Percentiles rank a stretch among this genome's conserved stretches.
These are phyloP conservation scores for Xestia xanthographa DNA, from an alignment of 2,888 invertebrate genomes.

Conservation along the genomic window DNA sequence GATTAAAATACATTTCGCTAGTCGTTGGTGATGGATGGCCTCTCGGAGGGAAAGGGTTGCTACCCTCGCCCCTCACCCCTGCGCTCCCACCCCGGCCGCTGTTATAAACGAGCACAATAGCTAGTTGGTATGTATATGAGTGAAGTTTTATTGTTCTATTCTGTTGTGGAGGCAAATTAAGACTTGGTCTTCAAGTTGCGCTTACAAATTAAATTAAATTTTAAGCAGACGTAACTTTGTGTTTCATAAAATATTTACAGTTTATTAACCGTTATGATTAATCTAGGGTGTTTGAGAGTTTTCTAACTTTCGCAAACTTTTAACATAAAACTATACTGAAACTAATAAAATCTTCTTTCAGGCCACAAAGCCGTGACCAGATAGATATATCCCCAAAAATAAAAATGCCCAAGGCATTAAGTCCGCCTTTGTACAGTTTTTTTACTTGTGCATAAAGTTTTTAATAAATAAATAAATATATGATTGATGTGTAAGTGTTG, in stretches of 20 bases:
- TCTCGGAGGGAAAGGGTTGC: slow-evolving; percentile 84
- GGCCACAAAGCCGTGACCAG: background rate
- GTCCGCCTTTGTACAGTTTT: too few relatives aligned
- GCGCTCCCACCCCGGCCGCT: slow-evolving; percentile 42
- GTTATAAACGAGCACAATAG: slow-evolving; percentile 57
- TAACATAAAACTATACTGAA: background rate
- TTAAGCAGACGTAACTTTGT: background rate
- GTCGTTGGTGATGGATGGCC: slow-evolving; percentile 86
- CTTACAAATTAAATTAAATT: background rate
- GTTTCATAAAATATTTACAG: background rate
- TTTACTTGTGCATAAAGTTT: too few relatives aligned
- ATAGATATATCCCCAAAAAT: too few relatives aligned
- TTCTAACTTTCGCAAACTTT: background rate
- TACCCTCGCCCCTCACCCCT: slow-evolving; percentile 56
- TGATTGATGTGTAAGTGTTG: slow-evolving; percentile 48
- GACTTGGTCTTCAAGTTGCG: background rate
- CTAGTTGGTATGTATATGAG: slow-evolving; percentile 75
- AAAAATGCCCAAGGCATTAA: too few relatives aligned
- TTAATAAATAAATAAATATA: too few relatives aligned
- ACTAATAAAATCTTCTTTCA: background rate
- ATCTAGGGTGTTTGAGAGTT: background rate
- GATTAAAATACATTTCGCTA: slow-evolving; percentile 90
- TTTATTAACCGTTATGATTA: background rate
- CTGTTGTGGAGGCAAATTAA: slow-evolving; percentile 27
- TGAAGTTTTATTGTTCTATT: slow-evolving; percentile 71